Percentiles rank a stretch among this genome's conserved stretches.
Evolutionary conservation across 2,113 vertebrate species (phyloP).

Genomic region (Odobenus rosmarus): DNA sequence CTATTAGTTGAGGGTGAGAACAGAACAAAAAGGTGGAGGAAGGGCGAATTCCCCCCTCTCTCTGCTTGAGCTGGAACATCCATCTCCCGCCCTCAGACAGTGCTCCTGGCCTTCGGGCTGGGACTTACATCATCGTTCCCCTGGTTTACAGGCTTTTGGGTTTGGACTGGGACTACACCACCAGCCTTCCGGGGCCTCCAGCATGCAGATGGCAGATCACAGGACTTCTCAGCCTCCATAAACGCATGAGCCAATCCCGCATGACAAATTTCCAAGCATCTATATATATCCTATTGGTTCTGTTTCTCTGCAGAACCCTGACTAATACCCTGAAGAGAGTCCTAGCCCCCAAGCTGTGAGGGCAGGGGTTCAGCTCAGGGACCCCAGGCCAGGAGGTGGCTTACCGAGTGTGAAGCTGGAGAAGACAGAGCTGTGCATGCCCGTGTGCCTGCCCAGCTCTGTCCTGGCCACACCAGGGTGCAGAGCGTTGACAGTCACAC

Average conservation of each 20-base stretch:
- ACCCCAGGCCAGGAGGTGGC: conserved; percentile 7
- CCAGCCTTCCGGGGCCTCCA: not conserved
- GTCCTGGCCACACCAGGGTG: conserved; percentile 92
- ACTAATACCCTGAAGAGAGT: not conserved
- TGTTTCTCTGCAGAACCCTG: not conserved
- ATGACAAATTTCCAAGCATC: not conserved
- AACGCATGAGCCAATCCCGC: not conserved
- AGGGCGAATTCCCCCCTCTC: not conserved
- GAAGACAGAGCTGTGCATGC: conserved; percentile 89
- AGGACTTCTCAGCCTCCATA: not conserved
- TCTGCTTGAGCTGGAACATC: not conserved
- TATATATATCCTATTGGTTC: not conserved
- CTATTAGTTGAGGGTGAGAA: no score
- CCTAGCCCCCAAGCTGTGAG: not conserved
- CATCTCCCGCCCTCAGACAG: not conserved
- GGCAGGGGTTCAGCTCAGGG: not conserved
- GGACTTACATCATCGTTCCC: no score
- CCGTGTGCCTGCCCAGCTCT: conserved; percentile 91
- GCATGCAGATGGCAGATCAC: accelerated
- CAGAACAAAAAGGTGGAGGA: not conserved
- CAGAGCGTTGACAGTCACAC: conserved; percentile 89
- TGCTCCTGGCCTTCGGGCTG: no score
- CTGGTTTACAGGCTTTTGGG: not conserved
- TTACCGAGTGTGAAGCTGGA: conserved; percentile 89
- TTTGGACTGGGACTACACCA: not conserved